These are phyloP conservation scores for Eristalis tenax DNA, from an alignment of 2,888 invertebrate genomes.

Conservation along the genomic window DNA sequence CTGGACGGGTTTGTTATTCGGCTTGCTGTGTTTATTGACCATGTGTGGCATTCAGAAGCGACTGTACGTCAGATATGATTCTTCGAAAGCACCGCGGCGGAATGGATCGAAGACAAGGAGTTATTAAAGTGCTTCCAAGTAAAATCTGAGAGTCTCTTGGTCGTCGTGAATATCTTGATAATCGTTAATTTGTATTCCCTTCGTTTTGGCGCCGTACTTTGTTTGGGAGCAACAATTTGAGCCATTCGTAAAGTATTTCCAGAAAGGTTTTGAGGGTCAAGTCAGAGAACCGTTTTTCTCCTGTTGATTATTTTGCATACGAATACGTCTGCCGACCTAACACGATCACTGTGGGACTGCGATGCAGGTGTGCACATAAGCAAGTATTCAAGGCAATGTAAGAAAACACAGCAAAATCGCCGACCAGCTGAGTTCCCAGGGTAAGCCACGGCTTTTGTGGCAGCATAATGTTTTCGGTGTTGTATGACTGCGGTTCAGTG, in stretches of 20 bases:
- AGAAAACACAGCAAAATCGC: background rate
- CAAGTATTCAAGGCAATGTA: background rate
- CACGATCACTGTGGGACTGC: conserved; percentile 43
- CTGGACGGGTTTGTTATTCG: background rate
- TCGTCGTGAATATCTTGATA: background rate
- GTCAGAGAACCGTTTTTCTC: conserved; percentile 24
- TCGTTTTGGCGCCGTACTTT: conserved; percentile 49
- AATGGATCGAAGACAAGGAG: background rate
- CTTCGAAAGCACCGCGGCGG: conserved; percentile 8
- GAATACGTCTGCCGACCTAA: conserved; percentile 60
- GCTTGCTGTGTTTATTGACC: background rate
- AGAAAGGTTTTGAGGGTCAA: conserved; percentile 53
- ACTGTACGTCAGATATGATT: conserved; percentile 29
- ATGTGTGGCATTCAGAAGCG: conserved; percentile 47
- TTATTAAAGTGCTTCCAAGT: conserved; percentile 32
- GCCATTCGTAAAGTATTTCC: conserved; percentile 10
- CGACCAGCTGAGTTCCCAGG: conserved; percentile 21
- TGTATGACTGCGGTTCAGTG: conserved; percentile 44
- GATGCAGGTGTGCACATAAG: conserved; percentile 61
- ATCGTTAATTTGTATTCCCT: conserved; percentile 12
- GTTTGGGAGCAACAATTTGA: background rate
- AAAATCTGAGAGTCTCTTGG: conserved; percentile 11
- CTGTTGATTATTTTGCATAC: conserved; percentile 53
- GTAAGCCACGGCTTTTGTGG: conserved; percentile 24
- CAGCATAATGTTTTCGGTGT: conserved; percentile 63